These are phyloP conservation scores for Nebria salina DNA, from an alignment of 2,888 invertebrate genomes.

Conservation along the genomic window DNA sequence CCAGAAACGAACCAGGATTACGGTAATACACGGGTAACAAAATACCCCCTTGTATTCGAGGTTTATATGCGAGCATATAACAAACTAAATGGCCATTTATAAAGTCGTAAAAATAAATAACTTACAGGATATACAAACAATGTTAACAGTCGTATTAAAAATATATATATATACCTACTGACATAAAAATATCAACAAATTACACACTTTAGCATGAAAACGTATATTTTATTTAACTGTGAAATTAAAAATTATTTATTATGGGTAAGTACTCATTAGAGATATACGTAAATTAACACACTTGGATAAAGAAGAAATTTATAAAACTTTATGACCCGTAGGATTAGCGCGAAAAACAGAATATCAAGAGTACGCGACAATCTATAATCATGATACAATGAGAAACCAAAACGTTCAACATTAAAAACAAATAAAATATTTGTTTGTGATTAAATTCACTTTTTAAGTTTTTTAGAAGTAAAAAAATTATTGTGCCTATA, in stretches of 20 bases:
- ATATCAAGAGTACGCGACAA: no score
- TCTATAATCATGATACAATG: no score
- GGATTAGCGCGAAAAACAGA: neutral
- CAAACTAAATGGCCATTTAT: neutral
- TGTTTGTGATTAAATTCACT: no score
- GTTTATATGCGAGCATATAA: neutral
- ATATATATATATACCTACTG: neutral
- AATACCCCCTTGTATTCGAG: neutral
- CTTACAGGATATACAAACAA: slow-evolving; percentile 1
- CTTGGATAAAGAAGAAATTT: neutral
- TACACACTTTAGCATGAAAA: neutral
- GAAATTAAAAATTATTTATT: neutral
- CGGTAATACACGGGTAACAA: neutral
- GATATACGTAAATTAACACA: neutral
- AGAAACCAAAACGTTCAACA: no score
- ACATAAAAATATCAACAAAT: neutral
- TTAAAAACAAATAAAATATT: no score
- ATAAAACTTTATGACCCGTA: neutral
- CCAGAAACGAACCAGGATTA: neutral
- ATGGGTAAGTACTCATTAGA: neutral
- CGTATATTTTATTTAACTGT: neutral
- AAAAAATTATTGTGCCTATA: neutral
- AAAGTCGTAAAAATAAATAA: slow-evolving; percentile 1
- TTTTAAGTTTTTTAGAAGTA: no score
- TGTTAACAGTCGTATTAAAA: neutral